Evolutionary conservation across 2,113 vertebrate genomes (phyloP).

Genomic region (Forbesichthys agassizii): DNA sequence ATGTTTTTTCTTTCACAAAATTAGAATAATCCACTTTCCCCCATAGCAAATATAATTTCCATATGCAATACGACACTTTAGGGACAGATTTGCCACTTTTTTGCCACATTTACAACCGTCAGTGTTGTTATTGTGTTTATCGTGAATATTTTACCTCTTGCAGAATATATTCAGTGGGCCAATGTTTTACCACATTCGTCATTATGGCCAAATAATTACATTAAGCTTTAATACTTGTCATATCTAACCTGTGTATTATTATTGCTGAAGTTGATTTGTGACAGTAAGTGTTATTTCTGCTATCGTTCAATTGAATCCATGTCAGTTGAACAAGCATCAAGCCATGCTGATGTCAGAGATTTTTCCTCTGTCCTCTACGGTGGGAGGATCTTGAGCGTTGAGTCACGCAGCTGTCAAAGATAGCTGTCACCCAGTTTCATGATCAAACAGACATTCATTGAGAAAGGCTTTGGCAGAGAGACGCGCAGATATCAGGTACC

Average conservation of each 20-base stretch:
- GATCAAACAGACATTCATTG: conserved; percentile 79
- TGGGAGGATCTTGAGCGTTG: conserved; percentile 78
- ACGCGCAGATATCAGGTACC: conserved; percentile 72
- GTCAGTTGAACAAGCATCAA: conserved; percentile 53
- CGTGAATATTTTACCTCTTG: no score
- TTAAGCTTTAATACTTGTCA: not conserved
- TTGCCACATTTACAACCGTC: no score
- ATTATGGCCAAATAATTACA: not conserved
- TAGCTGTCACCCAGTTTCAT: conserved; percentile 82
- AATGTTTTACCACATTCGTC: no score
- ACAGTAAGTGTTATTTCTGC: conserved; percentile 7
- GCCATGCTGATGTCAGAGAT: conserved; percentile 76
- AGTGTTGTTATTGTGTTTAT: no score
- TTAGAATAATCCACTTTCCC: no score
- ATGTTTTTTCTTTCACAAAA: no score
- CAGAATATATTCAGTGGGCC: no score
- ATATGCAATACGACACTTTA: no score
- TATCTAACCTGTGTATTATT: not conserved
- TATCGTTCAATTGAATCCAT: conserved; percentile 46
- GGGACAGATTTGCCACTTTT: no score
- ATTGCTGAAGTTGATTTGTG: not conserved
- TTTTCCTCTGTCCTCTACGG: conserved; percentile 62
- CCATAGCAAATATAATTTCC: no score
- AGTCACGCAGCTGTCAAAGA: conserved; percentile 86
- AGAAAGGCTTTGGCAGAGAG: conserved; percentile 64